A percentile compares a stretch with the other conserved stretches of the same genome.
These are phyloP conservation scores for Ceyx cyanopectus DNA, from an alignment of 2,113 vertebrate species.

Conservation along the genomic window DNA sequence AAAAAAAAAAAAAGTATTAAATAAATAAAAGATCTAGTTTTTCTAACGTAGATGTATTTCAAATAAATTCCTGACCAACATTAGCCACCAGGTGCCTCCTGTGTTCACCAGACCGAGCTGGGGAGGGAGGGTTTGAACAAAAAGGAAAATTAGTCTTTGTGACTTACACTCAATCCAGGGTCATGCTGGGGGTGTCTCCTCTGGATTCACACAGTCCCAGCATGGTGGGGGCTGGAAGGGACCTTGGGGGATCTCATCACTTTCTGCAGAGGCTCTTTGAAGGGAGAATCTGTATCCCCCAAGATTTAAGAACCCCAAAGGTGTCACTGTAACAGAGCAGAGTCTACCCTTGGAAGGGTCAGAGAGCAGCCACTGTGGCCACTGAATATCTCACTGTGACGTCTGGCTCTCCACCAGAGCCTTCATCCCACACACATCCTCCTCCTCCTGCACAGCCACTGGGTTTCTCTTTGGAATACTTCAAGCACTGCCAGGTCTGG, in stretches of 20 bases:
- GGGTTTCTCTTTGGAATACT: neutral
- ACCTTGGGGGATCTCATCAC: neutral
- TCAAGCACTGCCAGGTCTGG: fast-evolving
- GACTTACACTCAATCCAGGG: no score
- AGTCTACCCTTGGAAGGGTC: neutral
- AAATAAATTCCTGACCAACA: conserved; percentile 9
- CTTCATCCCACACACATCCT: fast-evolving
- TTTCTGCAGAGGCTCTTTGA: neutral
- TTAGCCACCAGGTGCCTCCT: fast-evolving
- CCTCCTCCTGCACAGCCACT: fast-evolving
- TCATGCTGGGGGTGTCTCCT: fast-evolving
- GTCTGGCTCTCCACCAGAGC: neutral
- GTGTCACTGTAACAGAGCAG: fast-evolving
- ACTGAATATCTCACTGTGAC: neutral
- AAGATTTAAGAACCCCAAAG: fast-evolving
- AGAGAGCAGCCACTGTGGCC: fast-evolving
- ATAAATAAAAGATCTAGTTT: neutral
- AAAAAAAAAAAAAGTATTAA: no score
- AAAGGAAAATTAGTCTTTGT: neutral
- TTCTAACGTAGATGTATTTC: conserved; percentile 36
- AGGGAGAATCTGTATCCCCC: neutral
- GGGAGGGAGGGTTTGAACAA: no score
- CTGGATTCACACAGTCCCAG: neutral
- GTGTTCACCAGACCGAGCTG: fast-evolving
- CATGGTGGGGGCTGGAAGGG: neutral